These are phyloP conservation scores for Dysmachus trigonus DNA, from an alignment of 2,888 invertebrate genomes.

Conservation along the genomic window DNA sequence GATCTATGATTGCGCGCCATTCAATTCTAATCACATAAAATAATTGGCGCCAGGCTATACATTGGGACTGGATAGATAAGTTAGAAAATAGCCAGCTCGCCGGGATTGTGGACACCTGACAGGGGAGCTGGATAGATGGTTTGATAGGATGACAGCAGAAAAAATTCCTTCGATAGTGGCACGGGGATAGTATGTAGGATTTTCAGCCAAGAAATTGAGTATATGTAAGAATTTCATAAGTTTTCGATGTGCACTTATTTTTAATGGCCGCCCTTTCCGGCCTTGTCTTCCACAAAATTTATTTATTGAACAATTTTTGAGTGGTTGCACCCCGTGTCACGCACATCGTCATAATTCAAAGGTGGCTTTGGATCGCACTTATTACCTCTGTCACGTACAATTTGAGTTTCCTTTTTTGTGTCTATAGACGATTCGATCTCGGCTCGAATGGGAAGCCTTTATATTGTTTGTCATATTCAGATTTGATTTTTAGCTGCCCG, in stretches of 20 bases:
- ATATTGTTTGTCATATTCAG: conserved; percentile 29
- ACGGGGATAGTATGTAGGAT: neutral
- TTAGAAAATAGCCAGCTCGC: conserved; percentile 1
- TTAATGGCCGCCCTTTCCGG: conserved; percentile 4
- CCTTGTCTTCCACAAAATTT: neutral
- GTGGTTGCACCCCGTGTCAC: neutral
- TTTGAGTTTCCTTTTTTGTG: conserved; percentile 46
- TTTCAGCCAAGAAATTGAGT: neutral
- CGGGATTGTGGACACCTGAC: neutral
- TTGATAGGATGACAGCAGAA: neutral
- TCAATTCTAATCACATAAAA: conserved; percentile 48
- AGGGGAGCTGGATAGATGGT: neutral
- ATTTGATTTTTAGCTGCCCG: conserved; percentile 1
- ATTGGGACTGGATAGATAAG: neutral
- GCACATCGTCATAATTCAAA: conserved; percentile 1
- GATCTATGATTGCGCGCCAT: conserved; percentile 26
- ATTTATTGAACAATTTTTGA: neutral
- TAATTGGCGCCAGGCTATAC: conserved; percentile 46
- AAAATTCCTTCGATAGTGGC: neutral
- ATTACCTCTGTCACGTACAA: conserved; percentile 47
- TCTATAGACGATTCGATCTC: neutral
- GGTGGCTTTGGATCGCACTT: conserved; percentile 34
- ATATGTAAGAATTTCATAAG: neutral
- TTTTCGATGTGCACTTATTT: neutral
- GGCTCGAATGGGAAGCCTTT: conserved; percentile 1